A percentile compares a stretch with the other conserved stretches of the same genome.
phyloP scores from a whole-genome alignment of 2,113 vertebrate genomes.

The Upupa epops region DNA sequence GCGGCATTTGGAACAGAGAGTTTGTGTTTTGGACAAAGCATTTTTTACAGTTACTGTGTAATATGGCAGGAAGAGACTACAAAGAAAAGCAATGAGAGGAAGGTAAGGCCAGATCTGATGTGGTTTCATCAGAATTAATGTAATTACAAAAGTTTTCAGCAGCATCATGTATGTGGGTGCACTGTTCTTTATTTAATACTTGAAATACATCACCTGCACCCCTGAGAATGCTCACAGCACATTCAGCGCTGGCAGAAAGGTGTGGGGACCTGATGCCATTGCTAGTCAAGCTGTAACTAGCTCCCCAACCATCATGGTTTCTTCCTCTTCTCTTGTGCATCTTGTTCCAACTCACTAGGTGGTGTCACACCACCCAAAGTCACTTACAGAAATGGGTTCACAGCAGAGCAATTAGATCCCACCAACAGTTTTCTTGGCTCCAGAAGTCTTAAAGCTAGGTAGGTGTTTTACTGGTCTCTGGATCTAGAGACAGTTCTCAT shows the following conservation, averaged over 20 bases:
- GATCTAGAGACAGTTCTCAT: not conserved
- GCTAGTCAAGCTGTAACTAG: not conserved
- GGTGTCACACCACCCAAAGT: not conserved
- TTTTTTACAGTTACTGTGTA: slow-evolving; percentile 17
- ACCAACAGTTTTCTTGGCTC: not conserved
- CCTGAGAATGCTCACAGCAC: not conserved
- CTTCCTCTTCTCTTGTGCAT: not conserved
- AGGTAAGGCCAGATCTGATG: slow-evolving; percentile 18
- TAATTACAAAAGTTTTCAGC: slow-evolving; percentile 61
- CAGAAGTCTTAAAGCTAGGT: not conserved
- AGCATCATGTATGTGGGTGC: not conserved
- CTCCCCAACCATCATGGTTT: accelerated
- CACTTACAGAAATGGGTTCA: not conserved
- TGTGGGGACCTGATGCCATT: not conserved
- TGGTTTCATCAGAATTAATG: slow-evolving; percentile 39
- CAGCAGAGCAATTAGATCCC: not conserved
- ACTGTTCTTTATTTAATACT: not conserved
- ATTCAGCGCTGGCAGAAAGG: not conserved
- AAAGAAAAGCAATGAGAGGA: slow-evolving; percentile 26
- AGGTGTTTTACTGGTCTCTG: not conserved
- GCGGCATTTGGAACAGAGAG: not conserved
- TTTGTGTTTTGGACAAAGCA: slow-evolving; percentile 53
- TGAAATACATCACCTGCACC: slow-evolving; percentile 9
- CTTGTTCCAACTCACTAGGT: not conserved
- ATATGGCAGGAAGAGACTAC: slow-evolving; percentile 21